Evolutionary conservation across 2,888 invertebrate species (phyloP), one percentile per base, ranked within the genome.

Genomic region (Apantesis nais): DNA sequence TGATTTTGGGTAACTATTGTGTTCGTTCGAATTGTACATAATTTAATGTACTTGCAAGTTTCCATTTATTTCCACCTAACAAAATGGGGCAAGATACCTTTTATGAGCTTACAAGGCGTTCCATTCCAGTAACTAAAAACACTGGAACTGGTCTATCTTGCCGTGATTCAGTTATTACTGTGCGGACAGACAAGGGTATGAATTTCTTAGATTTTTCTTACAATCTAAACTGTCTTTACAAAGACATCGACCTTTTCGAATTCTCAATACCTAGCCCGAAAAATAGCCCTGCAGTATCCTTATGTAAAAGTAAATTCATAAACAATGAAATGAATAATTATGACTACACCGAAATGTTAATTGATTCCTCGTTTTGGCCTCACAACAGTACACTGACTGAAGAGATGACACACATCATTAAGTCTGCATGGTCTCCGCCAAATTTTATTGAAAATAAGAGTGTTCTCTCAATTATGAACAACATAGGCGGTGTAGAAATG

Each of bases 321-420:
- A 81, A 81, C 22, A 75, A 74, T 39, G 80, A 85, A 25, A 81
- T 92, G 71, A 84, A 76, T 39, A 93, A 92, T 76, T 79, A 86
- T 7, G 89, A 93, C 48, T 85, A 88, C 22, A 87, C 88, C 0
- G 90, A 92, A 79, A 88, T 93, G 90, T 80, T 92, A 12, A 72
- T 90, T 12, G 88, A 94, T 67, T 88, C 92, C 4, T 79, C 88
- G 11, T 83, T 93, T 62, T 94, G 93, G 93, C 90, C 93, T 0
- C 90, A 93, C 71, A 91, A 89, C 71, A 75, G 80, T 0, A 77
- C 86, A 44, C 74, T 94, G n/a, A 77, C 87, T 37, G 78, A 89
- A 71, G 91, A 92, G 78, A 84, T 90, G 86, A 83, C 87, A 0
- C 84, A 83, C 68, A 76, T 91, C 1, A 74, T 74, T 0, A 75